Base-by-base conservation (phyloP, 1,140 invertebrate genomes). In the Dendroctonus valens region DNA sequence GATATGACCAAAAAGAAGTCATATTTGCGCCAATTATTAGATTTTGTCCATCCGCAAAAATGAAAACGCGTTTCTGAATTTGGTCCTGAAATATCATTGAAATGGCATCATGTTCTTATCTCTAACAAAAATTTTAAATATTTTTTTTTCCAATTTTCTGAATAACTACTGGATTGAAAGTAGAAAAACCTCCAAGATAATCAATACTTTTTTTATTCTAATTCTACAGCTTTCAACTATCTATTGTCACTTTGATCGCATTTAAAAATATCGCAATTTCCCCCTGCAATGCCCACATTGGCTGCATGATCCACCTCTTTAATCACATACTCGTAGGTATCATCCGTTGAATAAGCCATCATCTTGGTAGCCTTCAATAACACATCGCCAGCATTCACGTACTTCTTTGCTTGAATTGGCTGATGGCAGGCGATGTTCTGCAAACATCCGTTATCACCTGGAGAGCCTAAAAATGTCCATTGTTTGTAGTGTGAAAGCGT, bases 341-440 rank as follows among this genome's bases (percentile, higher is more conserved):
- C 52, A 49, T 74, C 70, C 5, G 70, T 50, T 26, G 72, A 46
- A 8, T 73, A 11, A 5, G 69, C 41, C 12, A 91, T 79, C 53
- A 90, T 80, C 76, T 88, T 87, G 6, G 86, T 83, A 41, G 86
- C 84, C 71, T 90, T 87, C 48, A 91, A 72, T 2, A 92, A 76
- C 63, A 91, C 84, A 69, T 91, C 88, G 11, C 86, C 89, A 3
- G 90, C 90, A 9, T 85, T 84, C 5, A 87, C 80, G 76, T 93
- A 94, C 60, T 90, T 82, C 46, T 83, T 85, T 7, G 90, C 89
- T 46, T 89, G 85, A 42, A 83, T 77, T 0, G 90, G 90, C 63
- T 87, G 84, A 69, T 88, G 85, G 70, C 91, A 94, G 55, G 91
- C 87, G 4, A 91, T 83, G 38, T 86, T 82, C 75, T 90, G 87